Evolutionary conservation across 1,140 invertebrate species (phyloP).

Genomic region (Trachelipus rathkii): DNA sequence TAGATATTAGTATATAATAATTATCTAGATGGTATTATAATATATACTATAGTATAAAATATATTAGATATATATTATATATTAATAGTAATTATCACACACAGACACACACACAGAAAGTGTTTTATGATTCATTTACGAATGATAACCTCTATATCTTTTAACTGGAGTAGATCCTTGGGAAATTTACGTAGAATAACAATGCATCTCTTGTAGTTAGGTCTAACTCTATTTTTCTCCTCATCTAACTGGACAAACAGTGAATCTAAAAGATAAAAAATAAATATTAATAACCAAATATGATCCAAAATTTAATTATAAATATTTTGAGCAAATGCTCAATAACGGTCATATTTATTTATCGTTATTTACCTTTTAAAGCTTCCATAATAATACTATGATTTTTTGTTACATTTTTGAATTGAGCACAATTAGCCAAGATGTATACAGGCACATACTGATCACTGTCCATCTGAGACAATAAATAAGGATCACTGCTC

Average conservation of each 20-base stretch:
- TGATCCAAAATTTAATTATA: too few relatives aligned
- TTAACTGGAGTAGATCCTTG: constrained; percentile 71
- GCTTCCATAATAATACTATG: constrained; percentile 83
- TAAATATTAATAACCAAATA: too few relatives aligned
- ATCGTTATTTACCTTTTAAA: constrained; percentile 60
- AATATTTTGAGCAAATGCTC: too few relatives aligned
- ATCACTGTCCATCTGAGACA: constrained; percentile 93
- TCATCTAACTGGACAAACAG: constrained; percentile 89
- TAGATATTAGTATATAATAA: too few relatives aligned
- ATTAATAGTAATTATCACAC: too few relatives aligned
- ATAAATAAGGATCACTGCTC: constrained; percentile 81
- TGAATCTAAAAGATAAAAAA: constrained; percentile 62
- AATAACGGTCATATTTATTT: too few relatives aligned
- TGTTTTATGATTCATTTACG: too few relatives aligned
- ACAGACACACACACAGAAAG: too few relatives aligned
- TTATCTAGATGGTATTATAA: too few relatives aligned
- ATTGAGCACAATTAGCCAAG: constrained; percentile 86
- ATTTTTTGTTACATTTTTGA: constrained; percentile 81
- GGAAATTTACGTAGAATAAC: constrained; percentile 86
- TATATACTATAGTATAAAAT: too few relatives aligned
- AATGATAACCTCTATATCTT: constrained; percentile 79
- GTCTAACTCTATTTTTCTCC: constrained; percentile 79
- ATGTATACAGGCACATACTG: constrained; percentile 91
- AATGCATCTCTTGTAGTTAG: constrained; percentile 84
- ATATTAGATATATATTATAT: too few relatives aligned